Evolutionary conservation across 2,888 invertebrate species (phyloP), one percentile per base, ranked within the genome.

Genomic region (Dasypogon diadema): DNA sequence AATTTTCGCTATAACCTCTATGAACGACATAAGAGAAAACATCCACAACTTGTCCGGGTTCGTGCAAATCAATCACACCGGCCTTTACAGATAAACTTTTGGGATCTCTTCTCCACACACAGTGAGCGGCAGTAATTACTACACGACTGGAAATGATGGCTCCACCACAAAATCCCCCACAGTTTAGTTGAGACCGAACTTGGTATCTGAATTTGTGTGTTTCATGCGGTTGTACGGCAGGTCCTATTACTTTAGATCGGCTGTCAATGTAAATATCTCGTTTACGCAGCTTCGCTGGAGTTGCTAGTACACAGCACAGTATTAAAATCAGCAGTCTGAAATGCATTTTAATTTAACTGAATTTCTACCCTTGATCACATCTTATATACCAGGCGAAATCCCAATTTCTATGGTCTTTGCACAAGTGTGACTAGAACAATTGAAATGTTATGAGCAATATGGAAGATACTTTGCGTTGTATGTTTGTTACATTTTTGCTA

Each of bases 21-120:
- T 56, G 56, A 10, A n/a, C 14, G 14, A 14, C n/a, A 18, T 56
- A 56, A n/a, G 24, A n/a, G 14, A 24, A 56, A 56, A 56, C 56
- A n/a, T 24, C 24, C 12, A 14, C 30, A 14, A 56, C n/a, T 14
- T 56, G 56, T 2, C 56, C 56, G 2, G 3, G 5, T 8, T 1
- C n/a, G 14, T 14, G 3, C 2, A 5, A 6, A 8, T 56, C 56
- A 2, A 14, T 24, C 0, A 14, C 14, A 2, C 56, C 56, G 5
- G 56, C 56, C 24, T 26, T 56, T 2, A 56, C 18, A 8, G n/a
- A n/a, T 5, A 56, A 10, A n/a, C n/a, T 12, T 6, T 14, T 24
- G 2, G 56, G 56, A 5, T 56, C 26, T 2, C 4, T 56, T 1
- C 26, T 14, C 6, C 4, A 3, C 1, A 26, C 18, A 18, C 56